Conservation (phyloP, 1,140 invertebrate genomes). For the Meloidogyne floridensis region DNA sequence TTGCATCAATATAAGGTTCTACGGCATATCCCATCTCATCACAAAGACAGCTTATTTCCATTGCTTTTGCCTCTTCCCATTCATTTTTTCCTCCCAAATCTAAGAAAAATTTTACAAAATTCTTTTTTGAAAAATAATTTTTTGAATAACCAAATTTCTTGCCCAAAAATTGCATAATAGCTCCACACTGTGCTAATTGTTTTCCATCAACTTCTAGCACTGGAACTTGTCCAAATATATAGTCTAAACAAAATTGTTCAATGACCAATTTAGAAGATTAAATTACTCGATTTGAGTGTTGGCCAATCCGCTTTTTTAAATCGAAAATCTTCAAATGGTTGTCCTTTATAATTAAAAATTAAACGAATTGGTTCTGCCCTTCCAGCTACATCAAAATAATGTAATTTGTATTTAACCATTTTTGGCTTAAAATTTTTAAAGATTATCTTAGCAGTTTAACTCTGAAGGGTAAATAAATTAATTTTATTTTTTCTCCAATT, state of each 20-base stretch:
- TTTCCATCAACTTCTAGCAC: slow-evolving; percentile 64
- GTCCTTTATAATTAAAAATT: not conserved
- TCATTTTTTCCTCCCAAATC: slow-evolving; percentile 16
- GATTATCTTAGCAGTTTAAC: no score
- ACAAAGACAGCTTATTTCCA: slow-evolving; percentile 8
- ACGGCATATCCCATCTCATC: not conserved
- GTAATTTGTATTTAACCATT: slow-evolving; percentile 1
- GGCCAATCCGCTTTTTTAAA: slow-evolving; percentile 3
- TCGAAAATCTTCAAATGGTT: not conserved
- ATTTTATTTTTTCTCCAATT: no score
- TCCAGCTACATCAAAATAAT: not conserved
- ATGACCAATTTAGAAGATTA: no score
- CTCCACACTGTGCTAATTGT: slow-evolving; percentile 48
- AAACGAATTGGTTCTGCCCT: not conserved
- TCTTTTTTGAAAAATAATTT: not conserved
- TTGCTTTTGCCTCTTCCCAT: slow-evolving; percentile 27
- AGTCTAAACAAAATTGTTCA: slow-evolving; percentile 33
- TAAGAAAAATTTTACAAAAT: slow-evolving; percentile 13
- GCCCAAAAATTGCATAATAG: slow-evolving; percentile 60
- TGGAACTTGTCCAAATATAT: slow-evolving; percentile 57
- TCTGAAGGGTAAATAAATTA: no score
- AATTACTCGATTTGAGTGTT: not conserved
- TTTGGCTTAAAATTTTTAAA: no score
- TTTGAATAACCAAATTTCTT: slow-evolving; percentile 51
- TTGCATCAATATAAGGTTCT: not conserved